Conservation (phyloP, 2,113 vertebrate species). For the Neolamprologus longior region DNA sequence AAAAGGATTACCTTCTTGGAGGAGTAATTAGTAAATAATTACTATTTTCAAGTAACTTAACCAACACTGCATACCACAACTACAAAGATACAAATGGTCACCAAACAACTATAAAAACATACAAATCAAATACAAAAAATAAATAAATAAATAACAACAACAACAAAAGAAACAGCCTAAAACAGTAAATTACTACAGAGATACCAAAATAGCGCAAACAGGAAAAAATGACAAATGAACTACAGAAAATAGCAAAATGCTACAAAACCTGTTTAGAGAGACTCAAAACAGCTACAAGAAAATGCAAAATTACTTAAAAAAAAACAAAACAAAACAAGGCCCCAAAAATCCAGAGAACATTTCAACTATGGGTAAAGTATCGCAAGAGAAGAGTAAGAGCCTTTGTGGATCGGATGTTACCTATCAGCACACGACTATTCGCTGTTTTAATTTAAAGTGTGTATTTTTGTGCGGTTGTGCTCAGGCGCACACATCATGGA, state of each 20-base stretch:
- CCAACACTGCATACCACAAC: not conserved
- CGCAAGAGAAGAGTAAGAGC: not conserved
- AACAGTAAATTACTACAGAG: not conserved
- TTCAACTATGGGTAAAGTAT: not conserved
- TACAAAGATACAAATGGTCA: not conserved
- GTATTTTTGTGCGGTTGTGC: not conserved
- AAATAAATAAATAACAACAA: not conserved
- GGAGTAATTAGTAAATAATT: not conserved
- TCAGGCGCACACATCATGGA: not conserved
- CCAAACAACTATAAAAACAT: not conserved
- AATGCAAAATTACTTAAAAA: not conserved
- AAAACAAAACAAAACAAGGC: not conserved
- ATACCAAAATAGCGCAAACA: not conserved
- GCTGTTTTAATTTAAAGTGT: not conserved
- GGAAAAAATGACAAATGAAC: not conserved
- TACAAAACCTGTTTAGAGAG: not conserved
- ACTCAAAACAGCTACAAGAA: not conserved
- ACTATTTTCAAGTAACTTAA: not conserved
- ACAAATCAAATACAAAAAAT: not conserved
- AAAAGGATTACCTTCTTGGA: not conserved
- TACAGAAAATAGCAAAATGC: not conserved
- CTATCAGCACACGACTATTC: not conserved
- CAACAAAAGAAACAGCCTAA: not conserved
- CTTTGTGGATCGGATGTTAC: not conserved
- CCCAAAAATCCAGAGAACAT: not conserved